These are phyloP conservation scores for Yponomeuta cagnagella DNA, from an alignment of 2,888 invertebrate genomes.

Conservation along the genomic window DNA sequence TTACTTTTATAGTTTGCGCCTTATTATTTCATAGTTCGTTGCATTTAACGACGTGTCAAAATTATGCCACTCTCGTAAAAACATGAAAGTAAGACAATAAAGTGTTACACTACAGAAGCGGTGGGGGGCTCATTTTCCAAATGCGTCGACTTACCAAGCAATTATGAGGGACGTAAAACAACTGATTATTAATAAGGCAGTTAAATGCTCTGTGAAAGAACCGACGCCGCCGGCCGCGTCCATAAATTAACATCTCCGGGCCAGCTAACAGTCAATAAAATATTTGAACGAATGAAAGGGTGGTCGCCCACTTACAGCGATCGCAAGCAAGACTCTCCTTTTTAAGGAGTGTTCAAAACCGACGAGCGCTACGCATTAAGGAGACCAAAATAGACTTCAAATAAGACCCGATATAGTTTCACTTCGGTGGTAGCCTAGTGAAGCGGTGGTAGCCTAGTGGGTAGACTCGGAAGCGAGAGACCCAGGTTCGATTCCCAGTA, in stretches of 20 bases:
- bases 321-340: not conserved
- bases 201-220: not conserved
- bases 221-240: not conserved
- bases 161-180: not conserved
- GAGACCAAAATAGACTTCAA: no score
- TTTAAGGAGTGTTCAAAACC: not conserved
- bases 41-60: not conserved
- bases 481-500: no score
- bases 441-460: no score
- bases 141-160: not conserved
- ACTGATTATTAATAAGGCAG: slow-evolving; percentile 6
- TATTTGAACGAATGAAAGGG: slow-evolving; percentile 2
- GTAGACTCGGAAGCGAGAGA: no score
- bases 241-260: slow-evolving; percentile 6
- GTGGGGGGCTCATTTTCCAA: not conserved
- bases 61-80: not conserved
- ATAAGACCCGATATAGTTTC: no score
- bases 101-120: not conserved
- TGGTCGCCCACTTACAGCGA: not conserved
- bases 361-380: no score
- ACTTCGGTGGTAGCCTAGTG: no score
- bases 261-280: slow-evolving; percentile 2
- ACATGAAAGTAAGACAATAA: not conserved
- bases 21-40: not conserved
- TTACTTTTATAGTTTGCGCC: not conserved